Percentiles rank a stretch among this genome's conserved stretches.
These are phyloP conservation scores for Apamea crenata DNA, from an alignment of 2,888 invertebrate species.

Conservation along the genomic window DNA sequence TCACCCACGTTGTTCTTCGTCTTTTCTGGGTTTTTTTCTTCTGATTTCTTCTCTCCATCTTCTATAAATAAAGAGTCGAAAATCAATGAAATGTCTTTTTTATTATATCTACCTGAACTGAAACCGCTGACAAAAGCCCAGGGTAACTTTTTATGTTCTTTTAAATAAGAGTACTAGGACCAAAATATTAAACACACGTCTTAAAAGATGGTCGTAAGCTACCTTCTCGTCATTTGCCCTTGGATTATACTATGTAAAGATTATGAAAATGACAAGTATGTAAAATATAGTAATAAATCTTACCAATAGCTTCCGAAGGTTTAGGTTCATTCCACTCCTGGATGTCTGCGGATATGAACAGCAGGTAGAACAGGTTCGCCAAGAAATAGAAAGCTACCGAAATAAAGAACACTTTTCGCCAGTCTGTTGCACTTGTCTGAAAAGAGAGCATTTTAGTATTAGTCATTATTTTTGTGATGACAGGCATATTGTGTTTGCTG, in stretches of 20 bases:
- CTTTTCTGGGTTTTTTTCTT: constrained; percentile 55
- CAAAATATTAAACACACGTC: neutral
- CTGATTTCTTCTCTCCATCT: constrained; percentile 55
- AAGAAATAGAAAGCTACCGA: constrained; percentile 91
- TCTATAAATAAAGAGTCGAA: constrained; percentile 38
- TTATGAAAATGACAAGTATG: neutral
- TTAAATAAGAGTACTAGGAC: neutral
- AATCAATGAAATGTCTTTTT: neutral
- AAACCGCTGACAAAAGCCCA: no score
- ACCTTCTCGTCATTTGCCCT: no score
- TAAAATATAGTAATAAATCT: constrained; percentile 36
- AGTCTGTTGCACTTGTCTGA: constrained; percentile 89
- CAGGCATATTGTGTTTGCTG: neutral
- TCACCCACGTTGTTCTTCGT: constrained; percentile 53
- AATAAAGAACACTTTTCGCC: constrained; percentile 92
- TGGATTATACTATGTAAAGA: neutral
- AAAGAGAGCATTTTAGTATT: constrained; percentile 62
- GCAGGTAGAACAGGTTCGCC: constrained; percentile 90
- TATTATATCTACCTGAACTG: neutral
- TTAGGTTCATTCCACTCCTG: constrained; percentile 91
- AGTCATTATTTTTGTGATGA: neutral
- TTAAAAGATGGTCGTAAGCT: no score
- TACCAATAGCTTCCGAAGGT: constrained; percentile 72
- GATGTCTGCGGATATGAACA: constrained; percentile 91
- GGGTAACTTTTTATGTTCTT: neutral